A percentile compares a stretch with the other conserved stretches of the same genome.
Evolutionary conservation across 2,888 invertebrate species (phyloP).

Genomic region (Macaria liturata): DNA sequence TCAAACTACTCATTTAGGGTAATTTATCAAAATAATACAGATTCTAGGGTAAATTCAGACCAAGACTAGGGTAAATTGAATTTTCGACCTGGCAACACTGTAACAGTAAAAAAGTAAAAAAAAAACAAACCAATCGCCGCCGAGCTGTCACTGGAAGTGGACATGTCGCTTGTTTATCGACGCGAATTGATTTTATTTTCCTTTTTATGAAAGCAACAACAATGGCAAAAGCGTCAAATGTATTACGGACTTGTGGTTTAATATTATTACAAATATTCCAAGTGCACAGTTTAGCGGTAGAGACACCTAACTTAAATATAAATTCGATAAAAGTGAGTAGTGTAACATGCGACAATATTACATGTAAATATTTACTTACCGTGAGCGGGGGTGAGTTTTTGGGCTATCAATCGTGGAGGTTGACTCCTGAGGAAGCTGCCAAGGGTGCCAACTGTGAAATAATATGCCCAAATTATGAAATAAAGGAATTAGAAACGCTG

Average conservation of each 20-base stretch:
- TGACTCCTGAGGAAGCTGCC: slow-evolving; percentile 58
- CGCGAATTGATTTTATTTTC: slow-evolving; percentile 53
- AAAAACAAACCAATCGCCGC: slow-evolving; percentile 74
- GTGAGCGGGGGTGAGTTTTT: slow-evolving; percentile 68
- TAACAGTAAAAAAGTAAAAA: too few species aligned
- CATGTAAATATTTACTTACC: slow-evolving; percentile 77
- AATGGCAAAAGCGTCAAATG: slow-evolving; percentile 64
- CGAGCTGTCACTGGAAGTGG: slow-evolving; percentile 66
- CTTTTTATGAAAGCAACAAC: slow-evolving; percentile 45
- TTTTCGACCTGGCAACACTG: too few species aligned
- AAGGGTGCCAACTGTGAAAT: slow-evolving; percentile 64
- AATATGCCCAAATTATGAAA: slow-evolving; percentile 65
- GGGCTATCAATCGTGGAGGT: slow-evolving; percentile 71
- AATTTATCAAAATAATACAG: too few species aligned
- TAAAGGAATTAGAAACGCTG: slow-evolving; percentile 60
- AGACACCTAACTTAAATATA: slow-evolving; percentile 54
- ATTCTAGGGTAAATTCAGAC: too few species aligned
- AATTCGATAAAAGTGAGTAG: slow-evolving; percentile 54
- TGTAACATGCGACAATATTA: slow-evolving; percentile 52
- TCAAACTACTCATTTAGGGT: too few species aligned
- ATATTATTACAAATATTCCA: slow-evolving; percentile 57
- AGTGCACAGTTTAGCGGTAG: slow-evolving; percentile 49
- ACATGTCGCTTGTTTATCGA: slow-evolving; percentile 62
- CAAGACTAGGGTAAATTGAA: too few species aligned
- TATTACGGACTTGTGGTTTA: slow-evolving; percentile 80